Base-by-base conservation (phyloP, 1,140 invertebrate genomes). In the Dendroctonus ponderosae region DNA sequence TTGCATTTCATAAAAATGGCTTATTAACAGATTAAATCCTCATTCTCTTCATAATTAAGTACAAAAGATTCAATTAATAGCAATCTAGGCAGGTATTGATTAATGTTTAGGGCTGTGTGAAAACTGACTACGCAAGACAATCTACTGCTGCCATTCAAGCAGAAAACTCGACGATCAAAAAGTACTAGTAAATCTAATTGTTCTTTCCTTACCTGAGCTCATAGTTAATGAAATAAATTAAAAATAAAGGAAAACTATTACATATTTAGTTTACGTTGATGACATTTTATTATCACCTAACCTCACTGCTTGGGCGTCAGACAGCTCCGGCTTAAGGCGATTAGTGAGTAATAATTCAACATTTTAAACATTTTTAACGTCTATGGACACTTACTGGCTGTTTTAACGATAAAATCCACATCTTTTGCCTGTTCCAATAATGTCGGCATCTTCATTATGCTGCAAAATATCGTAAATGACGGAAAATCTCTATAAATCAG, bases 341-440 rank as follows among this genome's bases (percentile, higher is more conserved):
- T 53, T 12, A 15, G 8, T n/a, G 8, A 8, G 2, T 52, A 52
- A 12, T 2, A 8, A 12, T 8, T 15, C 2, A 3, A 52, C 14
- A 52, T 44, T n/a, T 43, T 15, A 37, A 12, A 51, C 62, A 39
- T 58, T 63, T 46, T 53, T 66, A 40, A 48, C 51, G 67, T 50
- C 58, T 39, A 51, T 51, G 7, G 12, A 5, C 61, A 78, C 76
- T 76, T 75, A 78, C 76, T 78, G 53, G 76, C 76, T 7, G 75
- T 77, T 75, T 78, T 78, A 42, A 70, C 71, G 37, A 78, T 74
- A 71, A 78, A 78, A 72, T 77, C 75, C 42, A 78, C 71, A 64
- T 77, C 75, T 71, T 74, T 70, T 4, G 76, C 76, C n/a, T 39
- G 3, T 12, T 67, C 65, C 40, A 67, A 43, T 6, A 44, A 48